phyloP scores from a whole-genome alignment of 2,888 invertebrate genomes.

The Scrobipalpa atriplicella region DNA sequence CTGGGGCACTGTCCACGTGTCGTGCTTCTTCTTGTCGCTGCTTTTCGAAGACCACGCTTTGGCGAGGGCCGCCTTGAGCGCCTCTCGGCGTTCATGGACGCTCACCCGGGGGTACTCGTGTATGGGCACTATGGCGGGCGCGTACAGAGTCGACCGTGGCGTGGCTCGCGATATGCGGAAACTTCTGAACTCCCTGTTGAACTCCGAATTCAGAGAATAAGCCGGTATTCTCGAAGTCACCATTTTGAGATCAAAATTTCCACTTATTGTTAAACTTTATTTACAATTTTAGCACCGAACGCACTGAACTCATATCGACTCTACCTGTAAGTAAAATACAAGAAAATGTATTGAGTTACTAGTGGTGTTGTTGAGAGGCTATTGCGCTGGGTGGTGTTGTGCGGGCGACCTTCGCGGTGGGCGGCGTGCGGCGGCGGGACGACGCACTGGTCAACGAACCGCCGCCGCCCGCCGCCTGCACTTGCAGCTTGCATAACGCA shows the following conservation, averaged over 20 bases:
- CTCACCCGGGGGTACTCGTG: conserved; percentile 84
- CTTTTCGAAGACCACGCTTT: conserved; percentile 78
- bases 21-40: conserved; percentile 73
- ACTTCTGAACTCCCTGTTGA: conserved; percentile 84
- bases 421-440: conserved; percentile 65
- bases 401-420: conserved; percentile 77
- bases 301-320: conserved; percentile 80
- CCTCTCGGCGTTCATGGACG: conserved; percentile 79
- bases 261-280: conserved; percentile 59
- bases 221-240: conserved; percentile 85
- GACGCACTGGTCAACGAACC: conserved; percentile 82
- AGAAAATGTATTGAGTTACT: conserved; percentile 61
- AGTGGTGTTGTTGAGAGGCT: conserved; percentile 14
- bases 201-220: conserved; percentile 84
- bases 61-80: conserved; percentile 77
- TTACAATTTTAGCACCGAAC: conserved; percentile 71
- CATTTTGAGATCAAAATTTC: conserved; percentile 83
- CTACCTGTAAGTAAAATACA: conserved; percentile 60
- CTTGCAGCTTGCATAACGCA: conserved; percentile 73
- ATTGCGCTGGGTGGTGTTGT: conserved; percentile 32
- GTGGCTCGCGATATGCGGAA: conserved; percentile 80
- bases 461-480: conserved; percentile 55
- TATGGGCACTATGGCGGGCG: conserved; percentile 81
- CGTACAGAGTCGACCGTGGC: conserved; percentile 76
- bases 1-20: conserved; percentile 72